phyloP scores from a whole-genome alignment of 2,888 invertebrate species.

The Panzeria rudis region DNA sequence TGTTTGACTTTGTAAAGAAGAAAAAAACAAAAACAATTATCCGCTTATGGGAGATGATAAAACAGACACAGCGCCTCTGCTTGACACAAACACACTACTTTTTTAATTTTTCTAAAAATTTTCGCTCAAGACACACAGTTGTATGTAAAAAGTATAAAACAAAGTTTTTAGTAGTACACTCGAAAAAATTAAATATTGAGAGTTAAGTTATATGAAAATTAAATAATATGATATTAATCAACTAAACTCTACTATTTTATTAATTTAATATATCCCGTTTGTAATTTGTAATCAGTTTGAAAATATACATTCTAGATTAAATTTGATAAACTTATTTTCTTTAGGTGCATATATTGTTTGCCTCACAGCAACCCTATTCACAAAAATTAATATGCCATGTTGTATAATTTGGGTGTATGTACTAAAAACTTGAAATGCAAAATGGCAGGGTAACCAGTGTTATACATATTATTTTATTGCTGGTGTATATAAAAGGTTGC shows the following conservation, averaged over 20 bases:
- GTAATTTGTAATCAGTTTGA: not conserved
- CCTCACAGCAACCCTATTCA: slow-evolving; percentile 50
- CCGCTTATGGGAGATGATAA: slow-evolving; percentile 68
- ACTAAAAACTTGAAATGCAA: slow-evolving; percentile 68
- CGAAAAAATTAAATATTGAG: not conserved
- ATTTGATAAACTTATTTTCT: slow-evolving; percentile 36
- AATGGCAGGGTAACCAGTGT: slow-evolving; percentile 33
- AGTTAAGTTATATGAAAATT: not conserved
- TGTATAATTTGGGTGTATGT: slow-evolving; percentile 59
- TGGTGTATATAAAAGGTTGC: not conserved
- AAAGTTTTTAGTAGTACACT: slow-evolving; percentile 69
- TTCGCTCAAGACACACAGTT: slow-evolving; percentile 55
- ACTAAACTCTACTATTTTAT: not conserved
- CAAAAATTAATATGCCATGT: slow-evolving; percentile 44
- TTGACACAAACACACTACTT: slow-evolving; percentile 71
- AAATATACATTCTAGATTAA: not conserved
- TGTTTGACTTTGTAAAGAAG: slow-evolving; percentile 65
- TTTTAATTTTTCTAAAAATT: slow-evolving; percentile 63
- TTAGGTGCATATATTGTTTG: slow-evolving; percentile 33
- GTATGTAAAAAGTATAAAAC: slow-evolving; percentile 42
- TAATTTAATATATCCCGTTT: not conserved
- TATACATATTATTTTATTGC: not conserved
- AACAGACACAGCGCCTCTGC: slow-evolving; percentile 70
- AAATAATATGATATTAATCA: not conserved
- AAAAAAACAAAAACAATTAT: slow-evolving; percentile 72